These are phyloP conservation scores for Psilopsiagon aurifrons DNA, from an alignment of 2,113 vertebrate species.

Conservation along the genomic window DNA sequence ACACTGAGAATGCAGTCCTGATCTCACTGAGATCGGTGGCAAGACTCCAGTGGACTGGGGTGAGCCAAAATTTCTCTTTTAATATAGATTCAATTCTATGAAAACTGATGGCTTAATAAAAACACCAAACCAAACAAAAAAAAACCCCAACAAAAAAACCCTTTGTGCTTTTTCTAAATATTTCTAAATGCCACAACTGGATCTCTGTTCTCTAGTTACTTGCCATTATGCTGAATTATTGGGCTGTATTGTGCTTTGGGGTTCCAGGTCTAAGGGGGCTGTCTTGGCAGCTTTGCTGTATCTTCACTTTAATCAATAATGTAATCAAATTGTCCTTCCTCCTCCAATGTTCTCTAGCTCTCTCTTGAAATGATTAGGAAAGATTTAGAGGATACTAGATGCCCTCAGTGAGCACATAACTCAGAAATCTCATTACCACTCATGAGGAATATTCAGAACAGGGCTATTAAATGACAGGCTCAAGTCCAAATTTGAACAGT, in stretches of 20 bases:
- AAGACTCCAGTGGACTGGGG: neutral
- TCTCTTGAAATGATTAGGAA: constrained; percentile 37
- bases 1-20: neutral
- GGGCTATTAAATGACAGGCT: neutral
- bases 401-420: neutral
- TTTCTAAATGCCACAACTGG: neutral
- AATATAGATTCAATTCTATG: neutral
- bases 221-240: neutral
- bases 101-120: neutral
- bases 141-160: neutral
- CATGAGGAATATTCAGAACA: neutral
- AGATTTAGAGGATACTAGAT: constrained; percentile 24
- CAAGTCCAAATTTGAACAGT: neutral
- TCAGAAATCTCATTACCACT: constrained; percentile 24
- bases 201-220: neutral
- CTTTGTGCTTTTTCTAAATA: neutral
- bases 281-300: constrained; percentile 22
- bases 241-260: neutral
- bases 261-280: neutral
- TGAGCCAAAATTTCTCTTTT: neutral
- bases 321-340: constrained; percentile 12
- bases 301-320: constrained; percentile 33
- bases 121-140: neutral
- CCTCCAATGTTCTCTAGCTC: neutral
- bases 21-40: neutral